Evolutionary conservation across 2,888 invertebrate species (phyloP), one percentile per base, ranked within the genome.

Genomic region (Chymomyza procnemis): DNA sequence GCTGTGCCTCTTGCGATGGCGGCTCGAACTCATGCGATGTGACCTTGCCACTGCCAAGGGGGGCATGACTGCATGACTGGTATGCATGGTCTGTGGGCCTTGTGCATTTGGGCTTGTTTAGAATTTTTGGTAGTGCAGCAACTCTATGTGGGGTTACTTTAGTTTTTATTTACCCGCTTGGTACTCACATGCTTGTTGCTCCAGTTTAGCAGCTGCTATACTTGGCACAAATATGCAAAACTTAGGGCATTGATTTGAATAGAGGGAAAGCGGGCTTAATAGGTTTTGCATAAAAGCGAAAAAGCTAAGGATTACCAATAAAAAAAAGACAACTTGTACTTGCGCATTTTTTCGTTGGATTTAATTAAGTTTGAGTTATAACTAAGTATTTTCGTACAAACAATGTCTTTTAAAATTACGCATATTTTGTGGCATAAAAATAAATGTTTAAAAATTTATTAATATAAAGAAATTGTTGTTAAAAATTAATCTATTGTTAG

Each of bases 401-500:
- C n/a, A n/a, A n/a, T n/a, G n/a, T n/a, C n/a, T n/a, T n/a, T n/a
- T n/a, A n/a, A n/a, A n/a, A n/a, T n/a, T n/a, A n/a, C n/a, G n/a
- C n/a, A n/a, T n/a, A n/a, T n/a, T n/a, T n/a, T n/a, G n/a, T n/a
- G n/a, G n/a, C n/a, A n/a, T n/a, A n/a, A n/a, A n/a, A n/a, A n/a
- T n/a, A n/a, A n/a, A n/a, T n/a, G 8, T 18, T 16, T 18, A 3
- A 26, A 26, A 26, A 26, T 26, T 1, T 26, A 26, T 26, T 26
- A 26, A 26, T 26, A 8, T 6, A 26, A 63, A 57, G 66, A 68
- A 74, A n/a, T n/a, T n/a, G 61, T 58, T 73, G 75, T 72, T 76
- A 75, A 78, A 82, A 80, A 80, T 4, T 82, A 76, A 71, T 70
- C 63, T 72, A 66, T 75, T 73, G 71, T 74, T 26, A 26, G 2